Conservation (phyloP, 2,797 vertebrate species). For the Hoplostethus mediterraneus region DNA sequence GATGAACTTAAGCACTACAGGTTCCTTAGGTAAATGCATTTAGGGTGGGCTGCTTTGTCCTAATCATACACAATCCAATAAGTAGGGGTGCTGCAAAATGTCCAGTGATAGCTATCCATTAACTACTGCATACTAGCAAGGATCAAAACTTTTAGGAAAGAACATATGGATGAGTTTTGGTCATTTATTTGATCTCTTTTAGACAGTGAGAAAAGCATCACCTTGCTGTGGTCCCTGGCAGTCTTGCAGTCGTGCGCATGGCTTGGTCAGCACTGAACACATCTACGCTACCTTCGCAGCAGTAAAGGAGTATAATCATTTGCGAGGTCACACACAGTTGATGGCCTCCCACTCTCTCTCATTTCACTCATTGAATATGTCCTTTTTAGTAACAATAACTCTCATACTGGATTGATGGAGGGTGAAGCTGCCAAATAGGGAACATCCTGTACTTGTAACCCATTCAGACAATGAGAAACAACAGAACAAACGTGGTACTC, state of each 20-base stretch:
- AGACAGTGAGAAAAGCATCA: slow-evolving; percentile 22
- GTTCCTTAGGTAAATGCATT: background rate
- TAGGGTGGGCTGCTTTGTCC: slow-evolving; percentile 6
- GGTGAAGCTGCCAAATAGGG: slow-evolving; percentile 20
- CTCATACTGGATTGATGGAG: slow-evolving; percentile 10
- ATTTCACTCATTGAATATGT: slow-evolving; percentile 30
- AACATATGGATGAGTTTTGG: background rate
- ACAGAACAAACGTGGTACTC: slow-evolving; percentile 32
- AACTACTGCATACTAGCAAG: slow-evolving; percentile 1
- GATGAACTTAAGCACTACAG: slow-evolving; percentile 6
- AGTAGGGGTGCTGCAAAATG: background rate
- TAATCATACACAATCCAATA: slow-evolving; percentile 9
- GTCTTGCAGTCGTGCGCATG: slow-evolving; percentile 82
- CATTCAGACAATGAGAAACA: slow-evolving; percentile 41
- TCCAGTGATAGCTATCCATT: slow-evolving; percentile 8
- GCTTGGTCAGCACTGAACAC: slow-evolving; percentile 82
- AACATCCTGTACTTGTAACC: slow-evolving; percentile 10
- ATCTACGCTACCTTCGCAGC: slow-evolving; percentile 82
- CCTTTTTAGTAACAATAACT: slow-evolving; percentile 34
- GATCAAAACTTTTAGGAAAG: slow-evolving; percentile 26
- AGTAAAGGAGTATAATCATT: slow-evolving; percentile 86
- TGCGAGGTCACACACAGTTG: slow-evolving; percentile 56
- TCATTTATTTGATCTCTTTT: background rate
- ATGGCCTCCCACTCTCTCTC: slow-evolving; percentile 36
- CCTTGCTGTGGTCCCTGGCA: slow-evolving; percentile 43